phyloP scores from a whole-genome alignment of 2,888 invertebrate species.

The Dermolepida albohirtum region DNA sequence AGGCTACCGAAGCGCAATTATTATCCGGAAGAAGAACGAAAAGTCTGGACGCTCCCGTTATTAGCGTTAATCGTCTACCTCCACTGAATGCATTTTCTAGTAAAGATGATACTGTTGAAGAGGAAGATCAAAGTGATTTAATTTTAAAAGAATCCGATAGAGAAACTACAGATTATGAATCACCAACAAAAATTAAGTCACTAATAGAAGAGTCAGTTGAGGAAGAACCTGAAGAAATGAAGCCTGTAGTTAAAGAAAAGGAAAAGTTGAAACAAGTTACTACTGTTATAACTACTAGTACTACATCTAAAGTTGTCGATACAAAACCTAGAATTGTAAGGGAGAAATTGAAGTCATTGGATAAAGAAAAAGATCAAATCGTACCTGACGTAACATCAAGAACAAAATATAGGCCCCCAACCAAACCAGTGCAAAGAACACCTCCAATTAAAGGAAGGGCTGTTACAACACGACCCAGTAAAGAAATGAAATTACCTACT shows the following conservation, averaged over 20 bases:
- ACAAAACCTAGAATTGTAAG: slow-evolving; percentile 40
- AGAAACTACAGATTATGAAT: slow-evolving; percentile 42
- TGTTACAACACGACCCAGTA: slow-evolving; percentile 43
- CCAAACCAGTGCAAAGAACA: slow-evolving; percentile 44
- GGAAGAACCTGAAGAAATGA: slow-evolving; percentile 64
- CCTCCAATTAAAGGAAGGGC: slow-evolving; percentile 43
- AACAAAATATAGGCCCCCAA: slow-evolving; percentile 49
- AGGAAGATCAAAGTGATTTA: slow-evolving; percentile 67
- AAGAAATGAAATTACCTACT: slow-evolving; percentile 40
- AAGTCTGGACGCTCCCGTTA: slow-evolving; percentile 86
- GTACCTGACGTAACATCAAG: slow-evolving; percentile 62
- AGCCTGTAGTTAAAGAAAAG: slow-evolving; percentile 66
- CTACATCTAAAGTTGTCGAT: neutral
- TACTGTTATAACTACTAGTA: neutral
- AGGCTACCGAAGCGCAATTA: slow-evolving; percentile 78
- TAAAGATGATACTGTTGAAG: slow-evolving; percentile 88
- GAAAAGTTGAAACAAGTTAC: slow-evolving; percentile 32
- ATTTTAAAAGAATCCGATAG: slow-evolving; percentile 66
- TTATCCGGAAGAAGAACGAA: slow-evolving; percentile 82
- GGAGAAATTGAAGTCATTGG: slow-evolving; percentile 44
- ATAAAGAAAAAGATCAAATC: slow-evolving; percentile 64
- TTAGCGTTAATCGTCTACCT: slow-evolving; percentile 82
- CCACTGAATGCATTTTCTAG: slow-evolving; percentile 89
- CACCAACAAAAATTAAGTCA: slow-evolving; percentile 38
- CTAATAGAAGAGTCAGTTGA: slow-evolving; percentile 28